Evolutionary conservation across 2,113 vertebrate species (phyloP), one percentile per base, ranked within the genome.

Genomic region (Pluvialis apricaria): DNA sequence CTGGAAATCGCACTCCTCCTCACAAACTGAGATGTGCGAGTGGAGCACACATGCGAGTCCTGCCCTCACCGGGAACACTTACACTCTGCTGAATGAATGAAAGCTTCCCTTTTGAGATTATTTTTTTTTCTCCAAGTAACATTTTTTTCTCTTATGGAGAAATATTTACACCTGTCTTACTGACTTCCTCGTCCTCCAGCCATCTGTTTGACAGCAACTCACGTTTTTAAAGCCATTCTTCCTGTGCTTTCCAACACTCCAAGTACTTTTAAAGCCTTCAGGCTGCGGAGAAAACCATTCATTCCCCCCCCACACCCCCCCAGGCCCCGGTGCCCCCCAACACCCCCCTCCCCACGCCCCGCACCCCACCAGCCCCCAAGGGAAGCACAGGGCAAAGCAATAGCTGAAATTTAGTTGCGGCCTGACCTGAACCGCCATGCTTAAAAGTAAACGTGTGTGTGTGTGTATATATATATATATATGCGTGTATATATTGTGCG

Each of bases 21-120:
- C 77, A 58, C 28, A 75, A 88, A 77, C 49, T 10, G 24, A 62
- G 29, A 81, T 6, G 22, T 34, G 26, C 0, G 2, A 57, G 40
- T 0, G 42, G 20, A 45, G 24, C 36, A 83, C 5, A 65, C 54
- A 24, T 4, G 2, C 0, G 3, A 82, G 15, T 44, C 29, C 26
- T 47, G 14, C 26, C 38, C 40, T 72, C 62, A 12, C 24, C 9
- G 2, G 14, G 19, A 80, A 57, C 0, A 0, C 26, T 54, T 29
- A 45, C 4, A 18, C 14, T 29, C 38, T 65, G 20, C 11, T 38
- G 29, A 81, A 90, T 55, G n/a, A 76, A 88, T 15, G 28, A 78
- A 82, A 79, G 5, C 17, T 62, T 71, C 25, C 5, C 31, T 42
- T 57, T 36, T 15, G 3, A 57, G 69, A 21, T 11, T 22, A 9